A percentile compares a stretch with the other conserved stretches of the same genome.
phyloP scores from a whole-genome alignment of 2,888 invertebrate species.

The Parapristionchus giblindavisi region DNA sequence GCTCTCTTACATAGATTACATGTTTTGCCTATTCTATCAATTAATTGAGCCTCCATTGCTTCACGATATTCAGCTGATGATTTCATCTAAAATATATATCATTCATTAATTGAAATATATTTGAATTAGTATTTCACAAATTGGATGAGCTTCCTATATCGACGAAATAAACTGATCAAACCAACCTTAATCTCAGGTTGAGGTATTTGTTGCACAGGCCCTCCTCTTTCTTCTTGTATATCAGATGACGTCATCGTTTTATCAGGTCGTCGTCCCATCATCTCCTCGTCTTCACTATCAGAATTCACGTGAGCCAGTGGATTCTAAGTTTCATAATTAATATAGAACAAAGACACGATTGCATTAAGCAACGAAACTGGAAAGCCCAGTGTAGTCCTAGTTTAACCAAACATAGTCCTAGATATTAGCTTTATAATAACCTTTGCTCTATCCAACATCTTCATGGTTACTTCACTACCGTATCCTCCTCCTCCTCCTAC shows the following conservation, averaged over 20 bases:
- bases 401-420: too few species aligned
- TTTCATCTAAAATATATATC: not conserved
- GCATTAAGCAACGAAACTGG: not conserved
- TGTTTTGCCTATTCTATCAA: conserved; percentile 61
- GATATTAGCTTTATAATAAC: not conserved
- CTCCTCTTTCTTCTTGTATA: too few species aligned
- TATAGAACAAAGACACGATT: not conserved
- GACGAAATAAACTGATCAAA: too few species aligned
- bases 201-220: too few species aligned
- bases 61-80: conserved; percentile 43
- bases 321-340: conserved; percentile 39
- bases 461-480: conserved; percentile 17
- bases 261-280: not conserved
- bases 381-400: too few species aligned
- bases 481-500: not conserved
- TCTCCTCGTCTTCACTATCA: conserved; percentile 54
- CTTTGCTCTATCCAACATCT: conserved; percentile 32
- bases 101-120: not conserved
- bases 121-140: not conserved
- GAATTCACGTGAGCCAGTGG: conserved; percentile 38
- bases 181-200: too few species aligned
- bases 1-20: conserved; percentile 90
- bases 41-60: conserved; percentile 57
- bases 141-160: not conserved
- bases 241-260: not conserved